These are phyloP conservation scores for Lymantria dispar DNA, from an alignment of 2,888 invertebrate species.

Conservation along the genomic window DNA sequence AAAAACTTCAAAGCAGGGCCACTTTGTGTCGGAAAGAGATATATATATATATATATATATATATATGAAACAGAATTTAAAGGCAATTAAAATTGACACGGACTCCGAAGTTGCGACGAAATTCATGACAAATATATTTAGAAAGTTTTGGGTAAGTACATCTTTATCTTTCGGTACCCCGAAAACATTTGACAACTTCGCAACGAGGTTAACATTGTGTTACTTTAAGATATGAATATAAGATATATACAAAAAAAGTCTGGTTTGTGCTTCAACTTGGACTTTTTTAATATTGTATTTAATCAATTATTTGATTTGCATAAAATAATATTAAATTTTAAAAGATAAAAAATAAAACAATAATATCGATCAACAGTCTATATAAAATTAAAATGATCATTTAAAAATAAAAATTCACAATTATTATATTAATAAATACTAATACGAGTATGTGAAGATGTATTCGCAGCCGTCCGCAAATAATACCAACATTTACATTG, in stretches of 20 bases:
- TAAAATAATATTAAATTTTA: neutral
- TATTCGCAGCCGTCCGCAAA: no score
- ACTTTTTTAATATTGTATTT: neutral
- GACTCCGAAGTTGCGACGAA: slow-evolving; percentile 40
- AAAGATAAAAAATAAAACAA: no score
- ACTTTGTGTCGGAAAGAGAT: slow-evolving; percentile 36
- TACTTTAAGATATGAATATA: neutral
- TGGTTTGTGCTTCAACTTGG: no score
- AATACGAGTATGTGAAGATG: no score
- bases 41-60: no score
- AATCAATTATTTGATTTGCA: neutral
- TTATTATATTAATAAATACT: no score
- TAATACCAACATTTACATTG: no score
- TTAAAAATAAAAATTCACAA: no score
- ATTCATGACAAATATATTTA: slow-evolving; percentile 50
- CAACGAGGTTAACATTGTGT: slow-evolving; percentile 6
- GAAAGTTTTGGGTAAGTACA: slow-evolving; percentile 29
- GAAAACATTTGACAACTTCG: slow-evolving; percentile 21
- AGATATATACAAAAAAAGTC: neutral
- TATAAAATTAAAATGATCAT: no score
- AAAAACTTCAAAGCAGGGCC: slow-evolving; percentile 12
- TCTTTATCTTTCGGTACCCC: slow-evolving; percentile 38
- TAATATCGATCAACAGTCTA: no score
- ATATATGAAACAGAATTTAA: slow-evolving; percentile 53
- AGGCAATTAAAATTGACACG: slow-evolving; percentile 51